Evolutionary conservation across 1,140 invertebrate species (phyloP), one percentile per base, ranked within the genome.

Genomic region (Procambarus clarkii): DNA sequence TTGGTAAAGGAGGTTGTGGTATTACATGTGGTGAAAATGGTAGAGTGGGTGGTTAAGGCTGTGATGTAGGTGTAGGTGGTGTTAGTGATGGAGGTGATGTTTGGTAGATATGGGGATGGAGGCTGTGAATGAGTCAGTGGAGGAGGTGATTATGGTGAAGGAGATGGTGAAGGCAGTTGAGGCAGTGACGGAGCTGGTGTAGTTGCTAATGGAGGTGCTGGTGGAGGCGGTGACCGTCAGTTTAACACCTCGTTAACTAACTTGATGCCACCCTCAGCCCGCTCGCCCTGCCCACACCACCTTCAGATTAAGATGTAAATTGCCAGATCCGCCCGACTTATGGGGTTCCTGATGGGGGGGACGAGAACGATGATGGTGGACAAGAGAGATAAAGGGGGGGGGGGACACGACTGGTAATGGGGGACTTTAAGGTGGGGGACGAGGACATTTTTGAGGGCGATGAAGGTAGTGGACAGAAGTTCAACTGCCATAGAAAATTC

Each of bases 281-380:
- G 13, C 54, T 34, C 60, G 21, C 60, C 60, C 60, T 64, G 60
- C 15, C 60, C 60, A 84, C 54, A 46, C 60, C 60, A 64, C 60
- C 60, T 64, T 64, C 54, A 86, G 69, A 86, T 86, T 86, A 76
- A 86, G 84, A 86, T 86, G 84, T 86, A 86, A 86, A 86, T 86
- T 86, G 84, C 74, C 45, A 54, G 84, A 86, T 86, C 84, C 69
- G 9, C 34, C 34, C 45, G 84, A 86, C 84, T 86, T 86, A 74
- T 50, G 46, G 24, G 46, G 45, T 77, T 86, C 74, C 46, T 74
- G 74, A 44, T 76, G 11, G 13, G 34, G 34, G 34, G 34, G 34
- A 34, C 34, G 34, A 34, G 34, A 34, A 34, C 13, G 84, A 71
- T n/a, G 71, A 15, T 50, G 74, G 74, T 74, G 24, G 71, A 45